Evolutionary conservation across 1,140 invertebrate genomes (phyloP), one percentile per base, ranked within the genome.

Genomic region (Magallana angulata): DNA sequence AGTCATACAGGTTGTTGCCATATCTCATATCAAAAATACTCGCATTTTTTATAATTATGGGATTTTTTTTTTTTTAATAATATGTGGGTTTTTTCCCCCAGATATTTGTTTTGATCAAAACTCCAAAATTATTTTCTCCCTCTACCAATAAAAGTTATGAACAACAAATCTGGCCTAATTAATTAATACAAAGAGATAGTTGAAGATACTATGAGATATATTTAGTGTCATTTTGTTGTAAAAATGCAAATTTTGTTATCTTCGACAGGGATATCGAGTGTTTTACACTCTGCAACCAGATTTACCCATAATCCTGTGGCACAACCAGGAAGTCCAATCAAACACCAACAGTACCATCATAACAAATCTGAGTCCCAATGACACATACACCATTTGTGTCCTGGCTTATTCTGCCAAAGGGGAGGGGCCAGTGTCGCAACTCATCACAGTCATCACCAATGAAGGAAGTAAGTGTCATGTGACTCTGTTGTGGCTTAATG

Each of bases 381-480:
- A 90, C 3, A 95, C 94, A 0, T 95, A 95, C 89, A 93, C 94
- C 57, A 92, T 95, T 64, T 91, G 90, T 87, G 92, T 95, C 14
- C 90, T 94, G 85, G 95, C 95, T 30, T 93, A 90, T 56, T 95
- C 94, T 68, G 91, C 91, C 60, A 91, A 93, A 82, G 95, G 95
- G 11, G 92, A 93, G 64, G 94, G 94, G 4, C 95, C 95, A 18
- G 96, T 99, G 87, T 99, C 98, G 88, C 96, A 97, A 0, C 97
- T 98, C 14, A 97, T 99, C 16, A 98, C 98, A 95, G 98, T 99
- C 90, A 99, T 99, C 96, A 99, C 98, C 9, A 98, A 98, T 93
- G 98, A 98, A 97, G 98, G 98, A 97, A 96, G 96, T 96, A 95
- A 93, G 92, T 90, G 58, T 18, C 64, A 64, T 59, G 57, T 76